phyloP scores from a whole-genome alignment of 2,113 vertebrate species.

The Plecturocebus donacophilus region DNA sequence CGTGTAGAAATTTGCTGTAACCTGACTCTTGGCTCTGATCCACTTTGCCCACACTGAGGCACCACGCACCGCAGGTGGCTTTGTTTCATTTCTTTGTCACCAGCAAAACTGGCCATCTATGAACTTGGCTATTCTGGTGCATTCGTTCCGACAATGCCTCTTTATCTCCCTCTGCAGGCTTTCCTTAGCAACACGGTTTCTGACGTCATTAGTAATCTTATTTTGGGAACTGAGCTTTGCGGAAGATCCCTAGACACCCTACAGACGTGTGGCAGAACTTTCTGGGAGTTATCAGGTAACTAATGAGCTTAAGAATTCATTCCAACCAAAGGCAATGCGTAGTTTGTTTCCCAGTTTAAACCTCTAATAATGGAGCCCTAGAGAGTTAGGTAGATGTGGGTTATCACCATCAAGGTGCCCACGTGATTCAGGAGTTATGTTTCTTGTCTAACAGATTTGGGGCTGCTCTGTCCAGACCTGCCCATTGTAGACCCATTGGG shows the following conservation, averaged over 20 bases:
- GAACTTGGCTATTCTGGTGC: conserved; percentile 20
- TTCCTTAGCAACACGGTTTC: conserved; percentile 76
- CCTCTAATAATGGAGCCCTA: background rate
- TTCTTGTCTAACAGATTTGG: background rate
- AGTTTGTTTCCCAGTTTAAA: background rate
- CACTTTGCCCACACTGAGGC: conserved; percentile 19
- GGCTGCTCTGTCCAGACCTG: background rate
- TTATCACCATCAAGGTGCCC: background rate
- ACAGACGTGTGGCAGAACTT: conserved; percentile 64
- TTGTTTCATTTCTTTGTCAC: conserved; percentile 64
- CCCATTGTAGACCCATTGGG: too few species aligned
- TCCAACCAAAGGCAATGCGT: conserved; percentile 23
- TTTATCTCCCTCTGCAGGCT: conserved; percentile 60
- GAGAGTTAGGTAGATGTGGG: background rate
- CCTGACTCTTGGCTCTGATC: conserved; percentile 12
- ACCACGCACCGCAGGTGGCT: background rate
- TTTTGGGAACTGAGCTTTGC: conserved; percentile 75
- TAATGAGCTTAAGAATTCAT: conserved; percentile 65
- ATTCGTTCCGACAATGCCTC: conserved; percentile 69
- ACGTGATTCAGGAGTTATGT: background rate
- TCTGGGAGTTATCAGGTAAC: conserved; percentile 53
- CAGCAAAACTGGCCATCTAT: conserved; percentile 3
- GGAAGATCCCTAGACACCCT: conserved; percentile 46
- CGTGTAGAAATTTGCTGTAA: background rate
- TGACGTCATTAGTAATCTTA: conserved; percentile 70